Base-by-base conservation (phyloP, 1,140 invertebrate genomes). In the Diabrotica undecimpunctata region DNA sequence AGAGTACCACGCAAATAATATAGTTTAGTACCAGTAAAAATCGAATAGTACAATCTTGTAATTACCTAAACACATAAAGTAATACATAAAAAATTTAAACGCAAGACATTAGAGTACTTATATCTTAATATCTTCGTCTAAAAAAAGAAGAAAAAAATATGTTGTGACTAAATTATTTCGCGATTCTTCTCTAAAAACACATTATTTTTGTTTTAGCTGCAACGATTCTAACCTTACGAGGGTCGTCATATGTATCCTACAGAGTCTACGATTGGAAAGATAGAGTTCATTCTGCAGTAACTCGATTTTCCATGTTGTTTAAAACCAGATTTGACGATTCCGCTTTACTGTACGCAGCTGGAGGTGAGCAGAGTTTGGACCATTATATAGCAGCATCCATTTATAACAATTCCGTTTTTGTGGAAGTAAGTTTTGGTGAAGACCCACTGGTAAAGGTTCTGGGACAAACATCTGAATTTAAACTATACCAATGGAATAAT, bases 201-300 rank as follows among this genome's bases (percentile, higher is more conserved):
- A 46, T 46, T 46, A 5, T 7, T 10, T 62, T 10, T 54, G 70
- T 79, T 83, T 57, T 76, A 95, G 93, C 90, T 80, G 90, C 92
- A 5, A 94, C 94, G 0, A 86, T 92, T 62, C 81, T 96, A 36
- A 96, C 94, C 0, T 79, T 96, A 9, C 84, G 91, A 66, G 94
- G 95, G 0, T 95, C 94, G 60, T 95, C 94, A 36, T 96, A 93
- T 81, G 88, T 97, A 1, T 95, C 92, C 0, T 96, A 96, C 78
- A 84, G 93, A 58, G 90, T 96, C 11, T 96, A 96, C 76, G 91
- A 95, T 73, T 95, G 92, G 90, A 93, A 94, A 77, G 93, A 96
- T 79, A 84, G 92, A 51, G 90, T 94, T 8, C 92, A 96, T 76
- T 93, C 92, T 0, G 90, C 92, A 25, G 87, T 88, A 7, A 95